Evolutionary conservation across 2,797 vertebrate genomes (phyloP).

Genomic region (Chiloscyllium punctatum): DNA sequence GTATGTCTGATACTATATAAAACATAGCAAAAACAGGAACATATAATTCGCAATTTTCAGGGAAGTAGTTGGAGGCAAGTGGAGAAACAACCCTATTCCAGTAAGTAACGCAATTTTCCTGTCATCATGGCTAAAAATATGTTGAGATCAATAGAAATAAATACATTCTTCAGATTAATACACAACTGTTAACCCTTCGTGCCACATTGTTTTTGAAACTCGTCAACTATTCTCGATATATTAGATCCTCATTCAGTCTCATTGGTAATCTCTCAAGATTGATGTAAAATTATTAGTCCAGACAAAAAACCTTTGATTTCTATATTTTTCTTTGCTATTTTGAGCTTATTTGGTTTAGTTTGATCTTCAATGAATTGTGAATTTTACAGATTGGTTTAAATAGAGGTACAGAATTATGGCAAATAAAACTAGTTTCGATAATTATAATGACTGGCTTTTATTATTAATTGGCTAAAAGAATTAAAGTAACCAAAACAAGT

Average conservation of each 20-base stretch:
- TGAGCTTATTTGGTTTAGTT: neutral
- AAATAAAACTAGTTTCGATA: neutral
- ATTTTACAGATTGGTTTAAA: neutral
- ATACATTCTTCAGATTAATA: conserved; percentile 78
- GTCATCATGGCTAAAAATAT: conserved; percentile 75
- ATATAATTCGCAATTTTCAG: conserved; percentile 49
- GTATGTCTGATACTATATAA: neutral
- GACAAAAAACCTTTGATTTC: neutral
- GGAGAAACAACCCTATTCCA: conserved; percentile 73
- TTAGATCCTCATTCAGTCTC: neutral
- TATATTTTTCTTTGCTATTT: neutral
- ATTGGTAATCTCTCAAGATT: neutral
- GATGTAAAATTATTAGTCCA: neutral
- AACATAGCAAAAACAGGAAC: conserved; percentile 45
- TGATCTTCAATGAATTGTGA: neutral
- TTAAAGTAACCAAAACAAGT: conserved; percentile 3
- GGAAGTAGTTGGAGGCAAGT: conserved; percentile 73
- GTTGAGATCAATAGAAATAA: conserved; percentile 76
- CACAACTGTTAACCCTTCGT: conserved; percentile 58
- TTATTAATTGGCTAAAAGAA: neutral
- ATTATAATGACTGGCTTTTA: neutral
- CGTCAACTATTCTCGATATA: conserved; percentile 47
- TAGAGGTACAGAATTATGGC: neutral
- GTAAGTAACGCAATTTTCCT: conserved; percentile 78
- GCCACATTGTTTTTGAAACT: conserved; percentile 68